A percentile compares a stretch with the other conserved stretches of the same genome.
Conservation (phyloP, 2,113 vertebrate species). For the Mastomys natalensis region DNA sequence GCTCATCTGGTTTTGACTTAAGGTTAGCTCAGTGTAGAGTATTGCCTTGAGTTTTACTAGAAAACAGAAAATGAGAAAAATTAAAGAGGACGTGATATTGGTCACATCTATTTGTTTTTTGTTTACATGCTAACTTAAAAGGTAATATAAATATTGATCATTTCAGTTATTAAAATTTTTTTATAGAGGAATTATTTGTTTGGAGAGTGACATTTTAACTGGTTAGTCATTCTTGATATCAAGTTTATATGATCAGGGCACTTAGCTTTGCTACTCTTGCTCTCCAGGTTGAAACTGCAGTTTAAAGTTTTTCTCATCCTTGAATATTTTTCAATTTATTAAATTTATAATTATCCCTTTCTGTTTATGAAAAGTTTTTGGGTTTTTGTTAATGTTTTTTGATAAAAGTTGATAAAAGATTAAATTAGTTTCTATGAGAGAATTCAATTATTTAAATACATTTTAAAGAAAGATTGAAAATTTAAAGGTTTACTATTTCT, state of each 20-base stretch:
- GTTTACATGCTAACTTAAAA: constrained; percentile 72
- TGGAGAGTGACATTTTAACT: constrained; percentile 18
- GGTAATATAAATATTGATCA: constrained; percentile 75
- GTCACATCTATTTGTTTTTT: not conserved
- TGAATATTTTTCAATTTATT: constrained; percentile 44
- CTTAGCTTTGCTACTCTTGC: constrained; percentile 7
- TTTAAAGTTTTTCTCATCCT: constrained; percentile 40
- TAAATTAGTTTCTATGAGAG: constrained; percentile 38
- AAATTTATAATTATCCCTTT: constrained; percentile 55
- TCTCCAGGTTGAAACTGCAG: constrained; percentile 47
- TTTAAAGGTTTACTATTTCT: not conserved
- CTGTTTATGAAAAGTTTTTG: constrained; percentile 8
- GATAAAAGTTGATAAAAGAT: constrained; percentile 48
- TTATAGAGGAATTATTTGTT: constrained; percentile 35
- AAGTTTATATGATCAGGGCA: not conserved
- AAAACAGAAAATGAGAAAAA: not conserved
- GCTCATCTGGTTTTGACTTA: not conserved
- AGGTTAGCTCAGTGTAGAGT: not conserved
- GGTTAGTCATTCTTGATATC: not conserved
- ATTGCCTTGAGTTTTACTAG: not conserved
- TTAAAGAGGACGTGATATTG: not conserved
- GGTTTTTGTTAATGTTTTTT: constrained; percentile 59
- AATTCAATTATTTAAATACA: constrained; percentile 57
- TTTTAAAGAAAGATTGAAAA: not conserved
- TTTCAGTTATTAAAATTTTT: constrained; percentile 67